Percentiles rank a stretch among this genome's conserved stretches.
These are phyloP conservation scores for Brachymystax lenok DNA, from an alignment of 2,797 vertebrate species.

Conservation along the genomic window DNA sequence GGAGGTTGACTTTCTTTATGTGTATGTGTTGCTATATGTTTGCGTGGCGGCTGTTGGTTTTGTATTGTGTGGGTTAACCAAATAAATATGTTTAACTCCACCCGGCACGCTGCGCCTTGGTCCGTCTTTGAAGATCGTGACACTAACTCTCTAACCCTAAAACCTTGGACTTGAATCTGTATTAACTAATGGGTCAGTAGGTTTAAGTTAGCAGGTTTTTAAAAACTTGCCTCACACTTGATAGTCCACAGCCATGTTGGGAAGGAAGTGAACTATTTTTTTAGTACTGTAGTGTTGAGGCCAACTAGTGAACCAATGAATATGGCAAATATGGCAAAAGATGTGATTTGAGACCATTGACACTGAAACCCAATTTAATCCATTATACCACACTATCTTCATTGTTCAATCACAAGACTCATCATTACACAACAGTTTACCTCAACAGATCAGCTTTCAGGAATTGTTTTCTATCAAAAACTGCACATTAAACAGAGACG, in stretches of 20 bases:
- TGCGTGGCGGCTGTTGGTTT: no score
- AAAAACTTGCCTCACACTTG: not conserved
- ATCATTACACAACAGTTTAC: not conserved
- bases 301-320: not conserved
- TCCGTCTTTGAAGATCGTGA: no score
- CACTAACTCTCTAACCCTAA: no score
- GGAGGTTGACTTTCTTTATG: no score
- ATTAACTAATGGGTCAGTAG: no score
- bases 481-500: not conserved
- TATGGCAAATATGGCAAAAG: not conserved
- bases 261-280: not conserved
- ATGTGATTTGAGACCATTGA: not conserved
- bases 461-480: not conserved
- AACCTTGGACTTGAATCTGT: no score
- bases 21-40: no score
- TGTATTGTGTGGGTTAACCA: no score
- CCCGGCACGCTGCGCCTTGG: no score
- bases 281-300: not conserved
- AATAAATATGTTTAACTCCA: no score
- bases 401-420: not conserved
- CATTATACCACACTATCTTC: not conserved
- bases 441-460: not conserved
- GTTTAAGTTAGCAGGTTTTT: no score
- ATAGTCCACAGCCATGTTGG: not conserved
- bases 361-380: not conserved